Percentiles rank a stretch among this genome's conserved stretches.
phyloP scores from a whole-genome alignment of 2,113 vertebrate genomes.

The Microcebus murinus region DNA sequence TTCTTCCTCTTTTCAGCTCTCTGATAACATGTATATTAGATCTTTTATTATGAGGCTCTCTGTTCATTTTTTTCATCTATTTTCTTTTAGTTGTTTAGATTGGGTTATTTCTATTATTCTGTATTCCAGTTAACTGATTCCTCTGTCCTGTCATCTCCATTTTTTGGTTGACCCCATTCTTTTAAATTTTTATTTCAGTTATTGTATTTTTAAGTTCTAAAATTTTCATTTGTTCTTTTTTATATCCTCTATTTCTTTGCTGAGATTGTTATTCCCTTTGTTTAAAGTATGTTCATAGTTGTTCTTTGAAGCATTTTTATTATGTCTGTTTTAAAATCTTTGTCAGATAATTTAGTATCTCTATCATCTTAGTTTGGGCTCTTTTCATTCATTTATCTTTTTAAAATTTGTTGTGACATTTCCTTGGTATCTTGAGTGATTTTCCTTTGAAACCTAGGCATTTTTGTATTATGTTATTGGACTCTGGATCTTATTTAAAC shows the following conservation, averaged over 20 bases:
- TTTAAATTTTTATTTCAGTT: neutral
- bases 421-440: neutral
- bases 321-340: neutral
- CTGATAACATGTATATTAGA: neutral
- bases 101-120: neutral
- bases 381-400: neutral
- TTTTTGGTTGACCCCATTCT: neutral
- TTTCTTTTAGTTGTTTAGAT: neutral
- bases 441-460: neutral
- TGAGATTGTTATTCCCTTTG: neutral
- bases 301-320: neutral
- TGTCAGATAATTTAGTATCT: neutral
- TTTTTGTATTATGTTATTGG: neutral
- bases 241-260: neutral
- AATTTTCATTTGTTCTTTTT: neutral
- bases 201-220: neutral
- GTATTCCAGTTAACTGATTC: neutral
- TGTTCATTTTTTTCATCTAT: neutral
- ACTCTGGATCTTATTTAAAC: neutral
- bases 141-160: neutral
- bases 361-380: neutral
- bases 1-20: neutral
- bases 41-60: neutral
- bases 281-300: constrained; percentile 2
- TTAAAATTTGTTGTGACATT: neutral